These are phyloP conservation scores for Rosalia funebris DNA, from an alignment of 2,888 invertebrate species.

Conservation along the genomic window DNA sequence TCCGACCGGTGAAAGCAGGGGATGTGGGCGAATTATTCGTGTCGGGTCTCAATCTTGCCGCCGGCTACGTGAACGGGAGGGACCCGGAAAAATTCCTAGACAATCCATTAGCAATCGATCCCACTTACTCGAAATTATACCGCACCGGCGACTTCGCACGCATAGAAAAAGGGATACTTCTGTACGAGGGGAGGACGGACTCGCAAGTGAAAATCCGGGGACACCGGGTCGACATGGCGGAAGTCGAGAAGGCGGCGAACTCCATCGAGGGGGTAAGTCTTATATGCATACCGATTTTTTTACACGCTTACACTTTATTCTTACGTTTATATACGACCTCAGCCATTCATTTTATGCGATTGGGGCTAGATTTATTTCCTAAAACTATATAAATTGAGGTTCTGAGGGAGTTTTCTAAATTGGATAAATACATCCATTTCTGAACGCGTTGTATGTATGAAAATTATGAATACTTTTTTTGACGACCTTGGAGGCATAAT, in stretches of 20 bases:
- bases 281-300: too few relatives aligned
- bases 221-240: conserved; percentile 84
- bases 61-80: conserved; percentile 78
- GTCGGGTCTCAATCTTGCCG: conserved; percentile 81
- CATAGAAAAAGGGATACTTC: conserved; percentile 72
- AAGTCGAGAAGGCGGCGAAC: conserved; percentile 80
- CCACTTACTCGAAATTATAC: conserved; percentile 77
- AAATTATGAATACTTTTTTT: too few relatives aligned
- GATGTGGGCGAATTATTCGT: conserved; percentile 86
- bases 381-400: too few relatives aligned
- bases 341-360: too few relatives aligned
- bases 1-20: conserved; percentile 76
- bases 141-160: conserved; percentile 87
- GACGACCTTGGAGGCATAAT: too few relatives aligned
- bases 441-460: too few relatives aligned
- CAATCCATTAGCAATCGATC: conserved; percentile 77
- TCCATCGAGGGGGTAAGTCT: conserved; percentile 66
- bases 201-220: conserved; percentile 87
- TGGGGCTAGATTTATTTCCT: too few relatives aligned
- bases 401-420: too few relatives aligned
- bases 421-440: too few relatives aligned
- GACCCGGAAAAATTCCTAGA: conserved; percentile 79
- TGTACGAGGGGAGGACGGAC: conserved; percentile 86
- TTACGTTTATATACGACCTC: too few relatives aligned
- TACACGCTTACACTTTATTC: too few relatives aligned